A percentile compares a stretch with the other conserved stretches of the same genome.
These are phyloP conservation scores for Bovichtus variegatus DNA, from an alignment of 2,797 vertebrate species.

Conservation along the genomic window DNA sequence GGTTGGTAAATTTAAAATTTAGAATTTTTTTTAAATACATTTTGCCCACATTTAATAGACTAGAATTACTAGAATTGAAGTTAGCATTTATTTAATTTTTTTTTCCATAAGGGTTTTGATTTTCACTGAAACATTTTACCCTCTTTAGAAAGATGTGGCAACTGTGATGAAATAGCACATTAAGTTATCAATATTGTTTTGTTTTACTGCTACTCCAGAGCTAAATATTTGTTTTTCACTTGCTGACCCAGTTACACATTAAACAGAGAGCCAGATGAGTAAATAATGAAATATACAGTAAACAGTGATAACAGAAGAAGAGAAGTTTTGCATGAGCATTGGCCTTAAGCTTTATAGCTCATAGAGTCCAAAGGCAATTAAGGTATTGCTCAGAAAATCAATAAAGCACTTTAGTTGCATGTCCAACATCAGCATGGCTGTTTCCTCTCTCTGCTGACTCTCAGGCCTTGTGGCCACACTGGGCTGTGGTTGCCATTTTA, in stretches of 20 bases:
- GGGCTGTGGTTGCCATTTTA: slow-evolving; percentile 13
- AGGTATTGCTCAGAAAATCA: slow-evolving; percentile 60
- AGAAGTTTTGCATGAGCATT: not conserved
- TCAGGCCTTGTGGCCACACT: not conserved
- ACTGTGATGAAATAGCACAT: not conserved
- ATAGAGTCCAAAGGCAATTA: slow-evolving; percentile 48
- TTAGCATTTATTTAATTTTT: not conserved
- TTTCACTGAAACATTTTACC: not conserved
- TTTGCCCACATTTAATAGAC: not conserved
- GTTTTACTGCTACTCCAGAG: not conserved
- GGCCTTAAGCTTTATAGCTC: slow-evolving; percentile 23
- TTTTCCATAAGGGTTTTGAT: not conserved
- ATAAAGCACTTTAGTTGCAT: slow-evolving; percentile 52
- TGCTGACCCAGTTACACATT: not conserved
- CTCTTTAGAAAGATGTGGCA: not conserved
- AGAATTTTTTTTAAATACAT: too few species aligned
- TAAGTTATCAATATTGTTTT: not conserved
- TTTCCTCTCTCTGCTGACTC: slow-evolving; percentile 51
- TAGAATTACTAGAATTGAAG: too few species aligned
- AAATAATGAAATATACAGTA: not conserved
- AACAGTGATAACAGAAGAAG: slow-evolving; percentile 4
- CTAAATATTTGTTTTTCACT: not conserved
- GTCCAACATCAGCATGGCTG: slow-evolving; percentile 41
- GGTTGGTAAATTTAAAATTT: too few species aligned
- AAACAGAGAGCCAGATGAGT: not conserved